Evolutionary conservation across 2,888 invertebrate genomes (phyloP).

Genomic region (Drosophila lutescens): DNA sequence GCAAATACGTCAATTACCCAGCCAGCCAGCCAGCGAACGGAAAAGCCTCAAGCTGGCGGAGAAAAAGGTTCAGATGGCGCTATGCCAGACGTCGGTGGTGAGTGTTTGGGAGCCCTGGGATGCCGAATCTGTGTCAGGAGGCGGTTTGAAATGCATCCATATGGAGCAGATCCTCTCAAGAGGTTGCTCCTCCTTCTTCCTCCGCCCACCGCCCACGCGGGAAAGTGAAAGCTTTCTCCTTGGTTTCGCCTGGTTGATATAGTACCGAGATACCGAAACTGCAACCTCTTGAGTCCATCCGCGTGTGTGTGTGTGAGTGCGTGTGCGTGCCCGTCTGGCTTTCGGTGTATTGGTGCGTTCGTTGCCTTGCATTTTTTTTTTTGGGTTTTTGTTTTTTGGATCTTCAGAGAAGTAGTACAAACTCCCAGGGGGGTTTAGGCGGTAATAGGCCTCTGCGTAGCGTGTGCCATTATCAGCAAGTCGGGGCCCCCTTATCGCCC

Average conservation of each 20-base stretch:
- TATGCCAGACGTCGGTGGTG: constrained; percentile 89
- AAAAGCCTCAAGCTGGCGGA: constrained; percentile 82
- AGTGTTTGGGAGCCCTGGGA: constrained; percentile 75
- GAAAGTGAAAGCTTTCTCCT: constrained; percentile 65
- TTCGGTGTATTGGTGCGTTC: constrained; percentile 14
- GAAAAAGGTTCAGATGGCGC: constrained; percentile 86
- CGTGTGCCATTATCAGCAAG: constrained; percentile 21
- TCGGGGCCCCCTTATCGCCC: constrained; percentile 23
- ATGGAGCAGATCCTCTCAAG: constrained; percentile 33
- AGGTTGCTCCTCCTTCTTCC: background rate
- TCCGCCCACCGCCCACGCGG: constrained; percentile 7
- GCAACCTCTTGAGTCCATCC: constrained; percentile 41
- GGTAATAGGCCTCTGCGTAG: background rate
- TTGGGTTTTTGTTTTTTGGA: background rate
- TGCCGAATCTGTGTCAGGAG: background rate
- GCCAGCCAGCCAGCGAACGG: constrained; percentile 2
- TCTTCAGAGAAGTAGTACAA: background rate
- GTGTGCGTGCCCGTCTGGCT: constrained; percentile 19
- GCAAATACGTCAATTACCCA: constrained; percentile 15
- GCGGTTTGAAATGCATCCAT: constrained; percentile 26
- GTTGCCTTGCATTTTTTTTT: constrained; percentile 28
- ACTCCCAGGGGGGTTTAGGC: background rate
- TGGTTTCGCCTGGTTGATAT: constrained; percentile 9
- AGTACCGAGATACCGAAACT: constrained; percentile 11
- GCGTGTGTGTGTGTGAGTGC: constrained; percentile 25